phyloP scores from a whole-genome alignment of 2,888 invertebrate genomes.

The Dioctria rufipes region DNA sequence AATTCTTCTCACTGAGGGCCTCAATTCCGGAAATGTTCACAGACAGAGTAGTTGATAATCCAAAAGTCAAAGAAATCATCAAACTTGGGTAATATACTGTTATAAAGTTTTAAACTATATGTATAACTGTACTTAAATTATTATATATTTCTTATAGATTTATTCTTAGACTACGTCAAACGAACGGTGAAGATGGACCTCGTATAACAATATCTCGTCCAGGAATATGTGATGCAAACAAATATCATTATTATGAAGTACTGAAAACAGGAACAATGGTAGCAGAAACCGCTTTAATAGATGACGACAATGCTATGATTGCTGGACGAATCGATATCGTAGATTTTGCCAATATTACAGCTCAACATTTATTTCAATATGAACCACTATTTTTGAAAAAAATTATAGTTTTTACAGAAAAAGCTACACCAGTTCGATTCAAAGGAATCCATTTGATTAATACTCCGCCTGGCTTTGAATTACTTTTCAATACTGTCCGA shows the following conservation, averaged over 20 bases:
- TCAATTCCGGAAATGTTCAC: conserved; percentile 75
- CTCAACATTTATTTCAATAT: conserved; percentile 74
- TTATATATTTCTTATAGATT: too few relatives aligned
- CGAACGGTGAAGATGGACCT: conserved; percentile 67
- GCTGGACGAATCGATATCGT: conserved; percentile 73
- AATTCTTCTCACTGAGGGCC: conserved; percentile 75
- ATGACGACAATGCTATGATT: conserved; percentile 65
- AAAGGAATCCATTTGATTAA: conserved; percentile 76
- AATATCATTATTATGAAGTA: conserved; percentile 72
- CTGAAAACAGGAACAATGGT: conserved; percentile 74
- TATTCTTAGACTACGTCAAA: too few relatives aligned
- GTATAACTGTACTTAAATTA: too few relatives aligned
- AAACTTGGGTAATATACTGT: conserved; percentile 64
- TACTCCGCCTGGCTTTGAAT: conserved; percentile 75
- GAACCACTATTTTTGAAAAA: conserved; percentile 76
- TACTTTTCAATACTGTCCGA: conserved; percentile 75
- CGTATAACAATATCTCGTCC: conserved; percentile 73
- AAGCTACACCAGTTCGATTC: conserved; percentile 76
- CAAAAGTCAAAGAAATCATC: conserved; percentile 64
- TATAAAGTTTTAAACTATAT: neutral
- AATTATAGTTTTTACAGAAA: conserved; percentile 73
- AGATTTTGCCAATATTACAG: conserved; percentile 74
- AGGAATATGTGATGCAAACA: conserved; percentile 72
- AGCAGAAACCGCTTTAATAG: conserved; percentile 75
- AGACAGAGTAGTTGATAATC: conserved; percentile 65